A percentile compares a stretch with the other conserved stretches of the same genome.
phyloP scores from a whole-genome alignment of 2,797 vertebrate genomes.

The Microcaecilia unicolor region DNA sequence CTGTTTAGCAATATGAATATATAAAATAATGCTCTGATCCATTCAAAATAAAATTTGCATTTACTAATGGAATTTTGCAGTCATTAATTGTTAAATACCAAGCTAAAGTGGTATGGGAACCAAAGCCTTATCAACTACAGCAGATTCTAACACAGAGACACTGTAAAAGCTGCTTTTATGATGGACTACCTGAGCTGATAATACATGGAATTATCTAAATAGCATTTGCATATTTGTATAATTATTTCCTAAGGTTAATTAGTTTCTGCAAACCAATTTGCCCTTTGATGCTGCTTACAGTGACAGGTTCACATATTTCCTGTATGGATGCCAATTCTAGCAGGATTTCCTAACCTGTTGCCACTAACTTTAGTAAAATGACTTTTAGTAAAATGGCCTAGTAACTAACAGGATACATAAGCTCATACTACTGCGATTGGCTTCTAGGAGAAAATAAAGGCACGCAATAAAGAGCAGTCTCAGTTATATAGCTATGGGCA shows the following conservation, averaged over 20 bases:
- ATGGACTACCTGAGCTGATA: conserved; percentile 86
- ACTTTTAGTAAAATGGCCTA: too few relatives aligned
- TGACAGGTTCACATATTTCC: conserved; percentile 78
- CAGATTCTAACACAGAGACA: conserved; percentile 59
- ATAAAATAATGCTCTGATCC: conserved; percentile 6
- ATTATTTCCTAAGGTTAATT: conserved; percentile 99
- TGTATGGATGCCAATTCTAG: conserved; percentile 65
- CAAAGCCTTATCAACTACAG: conserved; percentile 49
- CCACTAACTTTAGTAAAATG: too few relatives aligned
- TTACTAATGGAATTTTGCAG: conserved; percentile 40
- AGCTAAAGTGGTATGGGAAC: conserved; percentile 46
- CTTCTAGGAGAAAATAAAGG: too few relatives aligned
- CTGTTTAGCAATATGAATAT: conserved; percentile 30
- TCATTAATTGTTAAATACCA: conserved; percentile 54
- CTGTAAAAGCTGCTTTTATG: conserved; percentile 60
- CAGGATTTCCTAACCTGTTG: conserved; percentile 69
- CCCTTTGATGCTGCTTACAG: conserved; percentile 82
- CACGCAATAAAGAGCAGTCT: too few relatives aligned
- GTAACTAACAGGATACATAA: too few relatives aligned
- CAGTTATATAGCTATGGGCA: too few relatives aligned
- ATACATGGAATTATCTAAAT: conserved; percentile 85
- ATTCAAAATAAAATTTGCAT: conserved; percentile 32
- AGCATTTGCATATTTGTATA: conserved; percentile 96
- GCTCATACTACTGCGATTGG: too few relatives aligned
- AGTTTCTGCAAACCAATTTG: conserved; percentile 78